Conservation (phyloP, 2,797 vertebrate species). For the Iguana delicatissima region DNA sequence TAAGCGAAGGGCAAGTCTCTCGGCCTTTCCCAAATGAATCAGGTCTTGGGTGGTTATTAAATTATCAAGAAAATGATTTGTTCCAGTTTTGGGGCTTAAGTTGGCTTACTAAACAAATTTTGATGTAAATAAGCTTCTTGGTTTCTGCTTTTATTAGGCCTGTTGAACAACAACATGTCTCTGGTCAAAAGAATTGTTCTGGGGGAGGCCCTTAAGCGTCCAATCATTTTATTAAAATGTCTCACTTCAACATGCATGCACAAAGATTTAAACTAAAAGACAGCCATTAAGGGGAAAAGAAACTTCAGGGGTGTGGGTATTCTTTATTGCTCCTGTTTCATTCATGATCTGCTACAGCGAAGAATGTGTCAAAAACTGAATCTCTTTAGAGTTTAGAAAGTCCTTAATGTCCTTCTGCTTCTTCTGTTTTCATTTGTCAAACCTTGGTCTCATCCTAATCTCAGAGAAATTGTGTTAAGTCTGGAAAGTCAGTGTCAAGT, state of each 20-base stretch:
- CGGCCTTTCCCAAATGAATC: conserved; percentile 71
- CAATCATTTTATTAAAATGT: conserved; percentile 66
- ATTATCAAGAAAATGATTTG: conserved; percentile 75
- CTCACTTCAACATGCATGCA: conserved; percentile 18
- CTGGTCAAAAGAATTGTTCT: conserved; percentile 70
- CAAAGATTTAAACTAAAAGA: background rate
- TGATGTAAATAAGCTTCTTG: conserved; percentile 75
- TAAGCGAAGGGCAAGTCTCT: conserved; percentile 72
- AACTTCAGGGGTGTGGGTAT: conserved; percentile 44
- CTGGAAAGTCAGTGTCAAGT: background rate
- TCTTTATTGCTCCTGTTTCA: conserved; percentile 43
- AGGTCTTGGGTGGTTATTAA: conserved; percentile 76
- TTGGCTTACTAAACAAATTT: conserved; percentile 79
- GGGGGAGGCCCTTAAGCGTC: conserved; percentile 66
- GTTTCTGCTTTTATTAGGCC: conserved; percentile 74
- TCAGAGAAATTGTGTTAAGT: conserved; percentile 43
- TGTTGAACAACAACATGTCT: conserved; percentile 74
- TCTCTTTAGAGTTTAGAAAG: conserved; percentile 50
- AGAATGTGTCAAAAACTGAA: conserved; percentile 55
- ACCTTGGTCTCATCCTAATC: conserved; percentile 35
- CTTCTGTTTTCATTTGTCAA: conserved; percentile 45
- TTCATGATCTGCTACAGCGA: conserved; percentile 32
- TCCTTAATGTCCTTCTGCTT: conserved; percentile 35
- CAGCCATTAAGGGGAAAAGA: background rate
- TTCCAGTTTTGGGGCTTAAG: conserved; percentile 74